phyloP scores from a whole-genome alignment of 2,797 vertebrate species.

The Cuniculus paca region DNA sequence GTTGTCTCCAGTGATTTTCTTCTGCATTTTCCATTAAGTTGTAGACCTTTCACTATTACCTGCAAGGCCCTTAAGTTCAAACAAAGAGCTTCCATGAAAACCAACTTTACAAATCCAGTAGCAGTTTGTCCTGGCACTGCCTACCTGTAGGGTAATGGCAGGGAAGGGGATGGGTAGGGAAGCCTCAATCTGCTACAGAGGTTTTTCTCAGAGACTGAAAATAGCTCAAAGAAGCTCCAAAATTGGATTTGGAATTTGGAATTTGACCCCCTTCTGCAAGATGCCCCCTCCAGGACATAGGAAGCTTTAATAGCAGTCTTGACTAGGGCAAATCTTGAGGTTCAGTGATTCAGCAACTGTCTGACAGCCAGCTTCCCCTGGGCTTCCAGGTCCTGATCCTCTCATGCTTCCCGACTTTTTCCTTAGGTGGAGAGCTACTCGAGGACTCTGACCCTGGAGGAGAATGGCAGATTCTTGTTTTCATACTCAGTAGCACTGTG shows the following conservation, averaged over 20 bases:
- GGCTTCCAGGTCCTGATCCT: neutral
- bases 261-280: neutral
- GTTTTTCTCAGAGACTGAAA: slow-evolving; percentile 88
- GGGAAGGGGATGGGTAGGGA: rapidly evolving
- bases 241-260: slow-evolving; percentile 6
- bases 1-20: neutral
- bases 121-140: neutral
- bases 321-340: neutral
- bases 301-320: neutral
- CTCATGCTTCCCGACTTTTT: neutral
- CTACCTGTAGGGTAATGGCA: neutral
- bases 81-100: slow-evolving; percentile 10
- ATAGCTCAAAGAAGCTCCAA: slow-evolving; percentile 92
- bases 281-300: neutral
- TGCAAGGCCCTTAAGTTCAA: neutral
- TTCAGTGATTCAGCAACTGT: slow-evolving; percentile 25
- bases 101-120: neutral
- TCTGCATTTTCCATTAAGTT: neutral
- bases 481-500: slow-evolving; percentile 67
- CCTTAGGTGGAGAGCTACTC: neutral
- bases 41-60: neutral
- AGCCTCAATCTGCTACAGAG: slow-evolving; percentile 88
- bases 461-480: slow-evolving; percentile 59
- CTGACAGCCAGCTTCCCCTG: neutral
- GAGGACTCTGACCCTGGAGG: slow-evolving; percentile 19